Percentiles rank a stretch among this genome's conserved stretches.
Evolutionary conservation across 35 echinoderm and acorn worm species (phyloP).

Genomic region (Heliocidaris erythrogramma): DNA sequence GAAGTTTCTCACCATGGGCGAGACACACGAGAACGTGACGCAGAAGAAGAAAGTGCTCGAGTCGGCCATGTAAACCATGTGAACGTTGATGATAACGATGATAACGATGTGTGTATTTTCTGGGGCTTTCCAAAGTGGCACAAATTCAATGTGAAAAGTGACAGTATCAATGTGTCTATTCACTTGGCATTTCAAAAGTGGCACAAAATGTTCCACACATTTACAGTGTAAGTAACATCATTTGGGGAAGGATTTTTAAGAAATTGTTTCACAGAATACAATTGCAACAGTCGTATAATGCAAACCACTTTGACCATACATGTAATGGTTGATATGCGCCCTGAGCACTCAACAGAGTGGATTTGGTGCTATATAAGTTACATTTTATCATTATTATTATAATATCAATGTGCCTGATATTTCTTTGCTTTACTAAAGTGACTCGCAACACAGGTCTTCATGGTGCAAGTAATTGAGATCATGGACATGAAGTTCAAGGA

Average conservation of each 20-base stretch:
- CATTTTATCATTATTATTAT: too few relatives aligned
- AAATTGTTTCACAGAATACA: not conserved
- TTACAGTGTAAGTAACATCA: not conserved
- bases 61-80: not conserved
- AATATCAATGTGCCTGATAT: not conserved
- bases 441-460: not conserved
- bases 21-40: not conserved
- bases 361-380: too few relatives aligned
- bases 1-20: slow-evolving; percentile 48
- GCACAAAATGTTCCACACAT: not conserved
- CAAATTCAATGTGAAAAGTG: not conserved
- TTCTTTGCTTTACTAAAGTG: not conserved
- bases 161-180: not conserved
- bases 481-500: not conserved
- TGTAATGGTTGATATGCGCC: too few relatives aligned
- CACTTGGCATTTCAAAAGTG: not conserved
- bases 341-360: too few relatives aligned
- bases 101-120: not conserved
- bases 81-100: not conserved
- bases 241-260: not conserved
- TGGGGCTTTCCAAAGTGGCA: not conserved
- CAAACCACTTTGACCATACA: not conserved
- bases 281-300: not conserved
- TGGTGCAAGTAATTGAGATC: not conserved
- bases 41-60: slow-evolving; percentile 43